Conservation (phyloP, 1,140 invertebrate species). For the Drosophila tani region DNA sequence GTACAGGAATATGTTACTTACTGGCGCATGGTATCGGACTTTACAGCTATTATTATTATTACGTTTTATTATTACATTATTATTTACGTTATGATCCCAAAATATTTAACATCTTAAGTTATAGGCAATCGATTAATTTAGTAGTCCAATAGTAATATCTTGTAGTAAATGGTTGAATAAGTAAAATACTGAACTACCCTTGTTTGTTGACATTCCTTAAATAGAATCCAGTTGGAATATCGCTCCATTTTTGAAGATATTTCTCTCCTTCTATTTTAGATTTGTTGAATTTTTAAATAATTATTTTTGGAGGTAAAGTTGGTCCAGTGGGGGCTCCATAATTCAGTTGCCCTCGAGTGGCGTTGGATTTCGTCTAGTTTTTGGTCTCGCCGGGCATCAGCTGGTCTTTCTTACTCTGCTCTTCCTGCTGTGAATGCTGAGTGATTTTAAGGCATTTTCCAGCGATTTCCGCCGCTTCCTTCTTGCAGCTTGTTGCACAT, state of each 20-base stretch:
- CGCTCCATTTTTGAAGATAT: too few relatives aligned
- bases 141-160: too few relatives aligned
- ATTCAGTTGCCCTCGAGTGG: slow-evolving; percentile 16
- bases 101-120: too few relatives aligned
- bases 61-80: too few relatives aligned
- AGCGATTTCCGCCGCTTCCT: slow-evolving; percentile 20
- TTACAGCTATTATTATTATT: too few relatives aligned
- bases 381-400: slow-evolving; percentile 12
- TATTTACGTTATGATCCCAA: too few relatives aligned
- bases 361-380: slow-evolving; percentile 1
- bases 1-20: background rate
- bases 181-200: too few relatives aligned
- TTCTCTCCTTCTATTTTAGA: background rate
- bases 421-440: background rate
- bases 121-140: too few relatives aligned
- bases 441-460: slow-evolving; percentile 25
- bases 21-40: too few relatives aligned
- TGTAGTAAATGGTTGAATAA: too few relatives aligned
- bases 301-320: background rate
- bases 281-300: background rate
- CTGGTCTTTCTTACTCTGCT: background rate
- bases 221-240: too few relatives aligned
- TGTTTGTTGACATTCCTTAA: too few relatives aligned
- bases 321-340: slow-evolving; percentile 9
- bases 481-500: slow-evolving; percentile 17